Conservation (phyloP, 2,888 invertebrate species). For the Amiota communis region DNA sequence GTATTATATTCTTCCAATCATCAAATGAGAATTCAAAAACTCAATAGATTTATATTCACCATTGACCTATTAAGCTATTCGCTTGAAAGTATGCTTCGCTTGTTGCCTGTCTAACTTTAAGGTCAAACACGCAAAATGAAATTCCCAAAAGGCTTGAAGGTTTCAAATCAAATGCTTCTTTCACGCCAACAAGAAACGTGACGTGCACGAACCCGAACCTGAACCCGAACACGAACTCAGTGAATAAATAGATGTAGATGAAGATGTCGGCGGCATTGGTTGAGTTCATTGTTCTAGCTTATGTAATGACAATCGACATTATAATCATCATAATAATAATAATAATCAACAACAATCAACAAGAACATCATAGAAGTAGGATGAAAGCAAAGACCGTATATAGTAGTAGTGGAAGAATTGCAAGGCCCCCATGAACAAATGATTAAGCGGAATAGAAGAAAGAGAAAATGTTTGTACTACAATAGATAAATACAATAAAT, state of each 20-base stretch:
- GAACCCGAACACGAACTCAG: background rate
- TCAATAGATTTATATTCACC: too few relatives aligned
- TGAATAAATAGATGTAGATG: background rate
- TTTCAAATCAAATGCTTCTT: background rate
- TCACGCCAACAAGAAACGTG: slow-evolving; percentile 17
- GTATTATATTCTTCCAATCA: too few relatives aligned
- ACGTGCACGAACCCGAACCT: background rate
- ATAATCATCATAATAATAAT: slow-evolving; percentile 16
- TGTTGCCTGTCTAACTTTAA: too few relatives aligned
- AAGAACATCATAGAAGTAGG: background rate
- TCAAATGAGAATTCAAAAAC: too few relatives aligned
- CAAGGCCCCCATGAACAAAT: too few relatives aligned
- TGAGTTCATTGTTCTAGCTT: slow-evolving; percentile 13
- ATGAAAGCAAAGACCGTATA: background rate
- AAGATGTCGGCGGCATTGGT: background rate
- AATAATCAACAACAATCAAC: slow-evolving; percentile 11
- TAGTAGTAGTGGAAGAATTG: too few relatives aligned
- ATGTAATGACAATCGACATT: slow-evolving; percentile 16
- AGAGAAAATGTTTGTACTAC: background rate
- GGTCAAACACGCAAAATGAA: background rate
- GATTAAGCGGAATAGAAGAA: background rate
- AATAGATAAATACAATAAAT: slow-evolving; percentile 3
- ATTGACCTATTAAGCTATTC: too few relatives aligned
- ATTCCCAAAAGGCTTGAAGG: slow-evolving; percentile 6
- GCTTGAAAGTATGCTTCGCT: too few relatives aligned